Conservation (phyloP, 1,140 invertebrate genomes). For the Carcinoscorpius rotundicauda region DNA sequence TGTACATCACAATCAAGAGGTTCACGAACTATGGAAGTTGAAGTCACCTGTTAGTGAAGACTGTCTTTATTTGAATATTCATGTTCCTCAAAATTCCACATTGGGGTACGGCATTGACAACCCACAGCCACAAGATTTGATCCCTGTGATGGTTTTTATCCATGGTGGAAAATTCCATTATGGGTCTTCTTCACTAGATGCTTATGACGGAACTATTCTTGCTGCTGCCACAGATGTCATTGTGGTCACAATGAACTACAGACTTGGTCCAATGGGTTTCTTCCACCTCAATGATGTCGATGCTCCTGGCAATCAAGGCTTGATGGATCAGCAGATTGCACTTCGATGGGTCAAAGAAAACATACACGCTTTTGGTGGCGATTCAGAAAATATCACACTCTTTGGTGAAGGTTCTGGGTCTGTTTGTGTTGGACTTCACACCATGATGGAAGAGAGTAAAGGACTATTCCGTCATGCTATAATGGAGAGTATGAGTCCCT, state of each 20-base stretch:
- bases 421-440: slow-evolving; percentile 24
- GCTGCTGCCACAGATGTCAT: slow-evolving; percentile 27
- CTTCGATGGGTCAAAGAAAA: slow-evolving; percentile 74
- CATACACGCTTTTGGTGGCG: slow-evolving; percentile 73
- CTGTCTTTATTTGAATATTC: slow-evolving; percentile 28
- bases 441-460: background rate
- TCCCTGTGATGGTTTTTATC: slow-evolving; percentile 26
- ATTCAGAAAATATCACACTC: slow-evolving; percentile 65
- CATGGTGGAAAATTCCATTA: slow-evolving; percentile 27
- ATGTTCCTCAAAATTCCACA: slow-evolving; percentile 13
- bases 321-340: slow-evolving; percentile 80
- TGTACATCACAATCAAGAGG: no score
- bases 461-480: no score
- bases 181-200: slow-evolving; percentile 20
- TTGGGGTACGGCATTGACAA: slow-evolving; percentile 19
- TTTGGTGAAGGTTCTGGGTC: slow-evolving; percentile 46
- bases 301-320: slow-evolving; percentile 77
- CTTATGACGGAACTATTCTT: slow-evolving; percentile 24
- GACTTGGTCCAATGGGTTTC: slow-evolving; percentile 60
- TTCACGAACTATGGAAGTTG: no score
- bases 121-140: slow-evolving; percentile 28
- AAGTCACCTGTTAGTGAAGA: slow-evolving; percentile 20
- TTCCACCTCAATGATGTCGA: slow-evolving; percentile 56
- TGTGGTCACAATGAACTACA: slow-evolving; percentile 33
- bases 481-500: no score